A percentile compares a stretch with the other conserved stretches of the same genome.
These are phyloP conservation scores for Zaprionus obscuricornis DNA, from an alignment of 2,888 invertebrate species.

Conservation along the genomic window DNA sequence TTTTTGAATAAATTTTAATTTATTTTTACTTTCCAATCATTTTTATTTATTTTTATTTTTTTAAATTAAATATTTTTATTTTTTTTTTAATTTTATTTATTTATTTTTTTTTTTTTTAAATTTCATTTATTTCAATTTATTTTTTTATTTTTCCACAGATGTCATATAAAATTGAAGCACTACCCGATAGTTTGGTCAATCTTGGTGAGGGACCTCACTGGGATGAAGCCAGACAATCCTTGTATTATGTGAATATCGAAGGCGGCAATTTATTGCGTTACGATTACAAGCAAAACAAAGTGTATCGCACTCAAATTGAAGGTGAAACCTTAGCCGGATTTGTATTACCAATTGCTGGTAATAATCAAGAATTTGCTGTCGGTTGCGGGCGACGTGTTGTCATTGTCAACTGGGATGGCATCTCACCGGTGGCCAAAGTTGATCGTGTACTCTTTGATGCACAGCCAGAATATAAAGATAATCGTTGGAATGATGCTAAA, in stretches of 20 bases:
- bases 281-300: conserved; percentile 83
- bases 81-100: background rate
- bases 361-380: conserved; percentile 86
- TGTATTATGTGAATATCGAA: conserved; percentile 88
- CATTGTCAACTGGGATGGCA: conserved; percentile 87
- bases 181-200: conserved; percentile 80
- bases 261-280: conserved; percentile 80
- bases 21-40: too few relatives aligned
- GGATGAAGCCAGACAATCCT: conserved; percentile 85
- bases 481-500: conserved; percentile 91
- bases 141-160: conserved; percentile 70
- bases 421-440: conserved; percentile 84
- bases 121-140: too few relatives aligned
- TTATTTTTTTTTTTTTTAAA: background rate
- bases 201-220: conserved; percentile 90
- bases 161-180: conserved; percentile 81
- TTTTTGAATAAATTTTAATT: too few relatives aligned
- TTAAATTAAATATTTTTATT: background rate
- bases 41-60: too few relatives aligned
- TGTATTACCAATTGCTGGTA: conserved; percentile 87
- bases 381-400: conserved; percentile 86
- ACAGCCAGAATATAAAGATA: conserved; percentile 84
- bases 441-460: conserved; percentile 85
- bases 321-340: conserved; percentile 84
- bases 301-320: conserved; percentile 85